Percentiles rank a stretch among this genome's conserved stretches.
These are phyloP conservation scores for Lophotis ruficrista DNA, from an alignment of 2,113 vertebrate genomes.

Conservation along the genomic window DNA sequence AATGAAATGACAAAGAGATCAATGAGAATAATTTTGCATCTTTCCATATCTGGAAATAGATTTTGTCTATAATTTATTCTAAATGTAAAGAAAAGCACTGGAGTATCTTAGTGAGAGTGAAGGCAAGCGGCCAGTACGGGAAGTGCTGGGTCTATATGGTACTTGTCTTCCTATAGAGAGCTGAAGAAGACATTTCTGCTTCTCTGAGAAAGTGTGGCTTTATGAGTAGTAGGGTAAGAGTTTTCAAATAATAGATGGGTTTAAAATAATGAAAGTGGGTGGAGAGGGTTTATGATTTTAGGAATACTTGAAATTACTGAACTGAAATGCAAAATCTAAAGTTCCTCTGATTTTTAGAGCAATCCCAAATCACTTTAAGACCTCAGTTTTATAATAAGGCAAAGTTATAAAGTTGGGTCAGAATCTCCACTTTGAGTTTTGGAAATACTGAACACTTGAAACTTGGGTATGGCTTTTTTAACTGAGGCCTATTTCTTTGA, in stretches of 20 bases:
- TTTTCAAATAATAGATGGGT: neutral
- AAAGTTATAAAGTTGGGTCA: neutral
- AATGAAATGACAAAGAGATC: neutral
- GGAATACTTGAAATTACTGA: neutral
- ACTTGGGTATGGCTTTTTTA: neutral
- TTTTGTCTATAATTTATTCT: neutral
- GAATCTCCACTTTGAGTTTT: neutral
- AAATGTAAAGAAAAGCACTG: neutral
- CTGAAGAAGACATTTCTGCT: neutral
- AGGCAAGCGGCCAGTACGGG: neutral
- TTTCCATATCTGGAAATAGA: neutral
- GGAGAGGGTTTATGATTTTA: neutral
- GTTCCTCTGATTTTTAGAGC: neutral
- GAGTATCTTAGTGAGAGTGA: neutral
- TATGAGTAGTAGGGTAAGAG: neutral
- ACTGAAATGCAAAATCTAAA: neutral
- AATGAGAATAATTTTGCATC: neutral
- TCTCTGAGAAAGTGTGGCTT: neutral
- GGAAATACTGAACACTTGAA: neutral
- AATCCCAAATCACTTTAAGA: neutral
- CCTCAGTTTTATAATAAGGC: neutral
- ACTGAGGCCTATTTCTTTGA: neutral
- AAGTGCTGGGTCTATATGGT: rapidly evolving
- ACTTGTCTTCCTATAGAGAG: neutral
- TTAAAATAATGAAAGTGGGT: neutral